Conservation (phyloP, 2,888 invertebrate genomes). For the Portevinia maculata region DNA sequence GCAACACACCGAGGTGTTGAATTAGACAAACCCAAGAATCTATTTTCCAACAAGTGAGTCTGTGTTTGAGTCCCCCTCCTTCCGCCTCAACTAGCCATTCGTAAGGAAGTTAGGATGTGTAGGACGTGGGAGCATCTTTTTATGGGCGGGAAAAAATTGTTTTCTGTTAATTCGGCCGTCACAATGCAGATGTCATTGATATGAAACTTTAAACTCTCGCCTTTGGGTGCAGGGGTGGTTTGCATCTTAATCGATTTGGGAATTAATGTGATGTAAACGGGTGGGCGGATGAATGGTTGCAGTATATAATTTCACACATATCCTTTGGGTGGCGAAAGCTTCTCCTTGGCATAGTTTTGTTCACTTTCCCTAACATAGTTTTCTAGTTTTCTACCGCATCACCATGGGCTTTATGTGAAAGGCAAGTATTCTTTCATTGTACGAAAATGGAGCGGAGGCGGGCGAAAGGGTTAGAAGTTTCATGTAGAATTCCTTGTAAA, state of each 20-base stretch:
- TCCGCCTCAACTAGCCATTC: neutral
- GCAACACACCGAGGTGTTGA: conserved; percentile 66
- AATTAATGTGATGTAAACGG: conserved; percentile 31
- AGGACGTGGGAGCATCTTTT: conserved; percentile 1
- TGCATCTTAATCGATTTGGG: conserved; percentile 61
- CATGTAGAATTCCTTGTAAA: conserved; percentile 42
- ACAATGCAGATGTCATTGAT: conserved; percentile 61
- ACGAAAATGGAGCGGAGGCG: neutral
- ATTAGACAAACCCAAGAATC: conserved; percentile 50
- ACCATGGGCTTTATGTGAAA: conserved; percentile 31
- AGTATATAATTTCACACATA: conserved; percentile 32
- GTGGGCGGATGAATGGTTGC: neutral
- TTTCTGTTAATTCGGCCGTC: conserved; percentile 31
- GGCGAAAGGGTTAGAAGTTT: neutral
- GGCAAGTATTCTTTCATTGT: conserved; percentile 15
- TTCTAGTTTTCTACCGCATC: conserved; percentile 38
- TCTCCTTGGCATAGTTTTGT: conserved; percentile 63
- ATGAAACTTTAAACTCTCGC: conserved; percentile 29
- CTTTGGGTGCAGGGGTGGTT: conserved; percentile 4
- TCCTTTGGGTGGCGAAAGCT: conserved; percentile 41
- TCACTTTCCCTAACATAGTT: conserved; percentile 52
- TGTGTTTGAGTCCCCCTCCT: conserved; percentile 19
- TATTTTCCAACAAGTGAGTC: conserved; percentile 29
- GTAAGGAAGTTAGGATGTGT: neutral
- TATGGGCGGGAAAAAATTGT: conserved; percentile 29